A percentile compares a stretch with the other conserved stretches of the same genome.
Conservation (phyloP, 64 coral and sea anemone species). For the Dendrophyllia cribrosa region DNA sequence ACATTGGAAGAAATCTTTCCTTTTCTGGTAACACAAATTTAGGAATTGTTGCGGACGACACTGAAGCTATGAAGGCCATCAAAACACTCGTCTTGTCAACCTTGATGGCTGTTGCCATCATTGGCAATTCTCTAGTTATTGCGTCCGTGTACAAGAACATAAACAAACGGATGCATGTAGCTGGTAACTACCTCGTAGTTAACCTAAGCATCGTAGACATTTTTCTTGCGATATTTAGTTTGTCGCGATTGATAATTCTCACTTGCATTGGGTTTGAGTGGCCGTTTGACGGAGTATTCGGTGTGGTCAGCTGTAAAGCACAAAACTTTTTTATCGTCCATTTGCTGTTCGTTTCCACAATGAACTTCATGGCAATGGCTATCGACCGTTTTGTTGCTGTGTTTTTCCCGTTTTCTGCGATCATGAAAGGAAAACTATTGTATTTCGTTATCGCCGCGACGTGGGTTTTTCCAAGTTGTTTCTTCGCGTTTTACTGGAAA, state of each 20-base stretch:
- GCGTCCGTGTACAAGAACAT: constrained; percentile 44
- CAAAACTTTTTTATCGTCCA: not conserved
- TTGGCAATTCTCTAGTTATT: constrained; percentile 60
- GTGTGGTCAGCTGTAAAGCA: constrained; percentile 41
- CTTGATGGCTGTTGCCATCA: constrained; percentile 1
- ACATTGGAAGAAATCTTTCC: too few relatives aligned
- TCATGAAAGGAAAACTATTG: constrained; percentile 38
- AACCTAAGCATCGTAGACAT: constrained; percentile 72
- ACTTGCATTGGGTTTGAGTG: constrained; percentile 41
- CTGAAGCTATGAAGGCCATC: too few relatives aligned
- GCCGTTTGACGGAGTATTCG: constrained; percentile 14
- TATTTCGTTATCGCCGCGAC: not conserved
- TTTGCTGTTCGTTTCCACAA: not conserved
- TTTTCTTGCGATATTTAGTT: constrained; percentile 58
- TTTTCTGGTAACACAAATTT: too few relatives aligned
- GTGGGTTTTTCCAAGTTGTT: constrained; percentile 23
- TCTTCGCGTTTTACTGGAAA: constrained; percentile 37
- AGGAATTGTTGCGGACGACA: too few relatives aligned
- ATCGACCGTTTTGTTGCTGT: constrained; percentile 47
- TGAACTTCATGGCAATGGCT: constrained; percentile 22
- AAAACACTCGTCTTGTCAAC: too few relatives aligned
- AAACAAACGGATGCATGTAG: constrained; percentile 41
- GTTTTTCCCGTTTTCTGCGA: constrained; percentile 7
- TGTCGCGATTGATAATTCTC: constrained; percentile 56
- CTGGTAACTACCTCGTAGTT: constrained; percentile 65